Percentiles rank a stretch among this genome's conserved stretches.
Conservation (phyloP, 2,113 vertebrate species). For the Atherinomorus stipes region DNA sequence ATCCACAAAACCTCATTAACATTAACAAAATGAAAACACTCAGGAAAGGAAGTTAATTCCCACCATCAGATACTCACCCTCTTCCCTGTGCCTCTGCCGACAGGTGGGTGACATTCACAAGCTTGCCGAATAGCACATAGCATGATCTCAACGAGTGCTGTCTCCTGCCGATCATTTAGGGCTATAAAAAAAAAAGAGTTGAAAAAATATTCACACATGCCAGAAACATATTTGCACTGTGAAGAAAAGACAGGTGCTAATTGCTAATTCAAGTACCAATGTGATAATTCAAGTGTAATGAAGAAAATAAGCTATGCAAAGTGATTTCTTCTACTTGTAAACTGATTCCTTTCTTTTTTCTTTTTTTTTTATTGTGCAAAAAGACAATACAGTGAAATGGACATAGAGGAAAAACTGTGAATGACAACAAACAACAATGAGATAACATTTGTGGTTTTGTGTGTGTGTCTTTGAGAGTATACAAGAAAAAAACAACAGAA, state of each 20-base stretch:
- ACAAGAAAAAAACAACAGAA: no score
- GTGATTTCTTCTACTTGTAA: not conserved
- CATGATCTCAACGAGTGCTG: constrained; percentile 97
- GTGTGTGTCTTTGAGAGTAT: no score
- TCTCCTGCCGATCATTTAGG: constrained; percentile 93
- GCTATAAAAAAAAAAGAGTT: constrained; percentile 77
- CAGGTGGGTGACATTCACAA: constrained; percentile 95
- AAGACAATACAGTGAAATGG: no score
- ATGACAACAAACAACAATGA: no score
- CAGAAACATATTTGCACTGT: no score
- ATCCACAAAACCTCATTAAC: constrained; percentile 9
- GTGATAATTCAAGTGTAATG: not conserved
- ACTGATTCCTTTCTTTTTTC: no score
- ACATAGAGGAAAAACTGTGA: no score
- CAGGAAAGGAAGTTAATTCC: not conserved
- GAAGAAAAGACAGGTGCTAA: no score
- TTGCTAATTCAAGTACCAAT: not conserved
- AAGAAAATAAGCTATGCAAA: not conserved
- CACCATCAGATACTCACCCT: constrained; percentile 82
- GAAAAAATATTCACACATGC: not conserved
- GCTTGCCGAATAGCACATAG: constrained; percentile 95
- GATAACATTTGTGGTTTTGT: no score
- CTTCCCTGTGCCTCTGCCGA: constrained; percentile 94
- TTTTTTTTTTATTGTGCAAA: no score
- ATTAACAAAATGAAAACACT: constrained; percentile 16